Percentiles rank a stretch among this genome's conserved stretches.
Conservation (phyloP, 2,888 invertebrate genomes). For the Cephus runcator region DNA sequence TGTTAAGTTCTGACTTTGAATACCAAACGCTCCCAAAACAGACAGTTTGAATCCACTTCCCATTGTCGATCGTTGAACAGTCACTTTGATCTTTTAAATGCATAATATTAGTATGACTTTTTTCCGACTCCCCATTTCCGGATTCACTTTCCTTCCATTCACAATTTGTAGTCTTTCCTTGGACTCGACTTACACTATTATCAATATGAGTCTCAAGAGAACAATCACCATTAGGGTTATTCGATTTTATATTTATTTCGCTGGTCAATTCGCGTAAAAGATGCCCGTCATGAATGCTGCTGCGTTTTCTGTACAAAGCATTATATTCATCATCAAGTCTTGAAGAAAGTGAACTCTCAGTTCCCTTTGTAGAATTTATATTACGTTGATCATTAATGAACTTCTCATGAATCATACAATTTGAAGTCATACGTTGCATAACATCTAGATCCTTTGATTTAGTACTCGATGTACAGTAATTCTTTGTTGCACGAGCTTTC, state of each 20-base stretch:
- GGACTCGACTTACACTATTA: constrained; percentile 19
- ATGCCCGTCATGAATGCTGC: background rate
- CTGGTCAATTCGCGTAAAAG: background rate
- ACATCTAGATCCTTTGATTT: background rate
- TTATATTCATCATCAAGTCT: constrained; percentile 28
- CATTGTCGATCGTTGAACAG: constrained; percentile 3
- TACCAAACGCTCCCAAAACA: constrained; percentile 23
- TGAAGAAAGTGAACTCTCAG: constrained; percentile 6
- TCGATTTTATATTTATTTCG: background rate
- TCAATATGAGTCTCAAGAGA: constrained; percentile 16
- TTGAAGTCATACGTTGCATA: background rate
- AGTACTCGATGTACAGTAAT: background rate
- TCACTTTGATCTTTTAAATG: background rate
- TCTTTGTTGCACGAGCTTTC: background rate
- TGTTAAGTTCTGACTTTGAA: constrained; percentile 28
- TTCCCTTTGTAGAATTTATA: background rate
- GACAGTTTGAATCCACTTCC: constrained; percentile 22
- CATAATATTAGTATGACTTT: background rate
- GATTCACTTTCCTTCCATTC: background rate
- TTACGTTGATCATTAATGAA: background rate
- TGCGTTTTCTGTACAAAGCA: constrained; percentile 25
- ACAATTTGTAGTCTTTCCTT: background rate
- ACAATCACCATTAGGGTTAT: constrained; percentile 16
- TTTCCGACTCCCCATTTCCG: background rate
- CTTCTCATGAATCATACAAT: background rate